Evolutionary conservation across 2,113 vertebrate species (phyloP).

Genomic region (Phainopepla nitens): DNA sequence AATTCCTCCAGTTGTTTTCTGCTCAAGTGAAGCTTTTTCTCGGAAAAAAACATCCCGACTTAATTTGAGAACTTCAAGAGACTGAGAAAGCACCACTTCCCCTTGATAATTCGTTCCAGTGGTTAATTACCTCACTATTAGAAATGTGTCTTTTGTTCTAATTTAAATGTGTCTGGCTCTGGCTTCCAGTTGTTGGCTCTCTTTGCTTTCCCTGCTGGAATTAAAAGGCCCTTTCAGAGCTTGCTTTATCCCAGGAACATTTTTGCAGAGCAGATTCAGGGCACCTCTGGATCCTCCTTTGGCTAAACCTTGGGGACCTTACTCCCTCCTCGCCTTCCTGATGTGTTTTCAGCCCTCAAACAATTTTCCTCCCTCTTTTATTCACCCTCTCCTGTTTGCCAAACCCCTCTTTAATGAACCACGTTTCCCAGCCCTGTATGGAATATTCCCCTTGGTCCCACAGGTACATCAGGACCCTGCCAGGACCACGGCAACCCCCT

Average conservation of each 20-base stretch:
- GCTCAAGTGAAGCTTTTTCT: neutral
- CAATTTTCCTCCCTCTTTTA: neutral
- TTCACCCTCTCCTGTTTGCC: neutral
- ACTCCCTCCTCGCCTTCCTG: neutral
- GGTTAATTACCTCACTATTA: constrained; percentile 36
- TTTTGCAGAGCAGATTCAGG: neutral
- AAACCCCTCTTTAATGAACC: neutral
- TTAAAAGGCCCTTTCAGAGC: neutral
- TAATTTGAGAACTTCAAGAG: neutral
- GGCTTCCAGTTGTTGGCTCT: neutral
- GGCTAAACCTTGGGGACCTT: neutral
- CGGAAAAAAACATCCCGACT: neutral
- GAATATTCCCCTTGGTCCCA: neutral
- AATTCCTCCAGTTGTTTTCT: neutral
- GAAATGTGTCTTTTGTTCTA: constrained; percentile 33
- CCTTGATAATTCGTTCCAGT: constrained; percentile 20
- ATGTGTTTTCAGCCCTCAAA: neutral
- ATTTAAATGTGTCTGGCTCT: constrained; percentile 10
- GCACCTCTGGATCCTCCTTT: neutral
- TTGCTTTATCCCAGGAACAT: neutral
- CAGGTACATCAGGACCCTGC: rapidly evolving
- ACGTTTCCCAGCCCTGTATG: neutral
- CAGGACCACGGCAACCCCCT: rapidly evolving
- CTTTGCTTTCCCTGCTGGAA: neutral
- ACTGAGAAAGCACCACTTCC: constrained; percentile 1